phyloP scores from a whole-genome alignment of 2,113 vertebrate species.

The Lanius ludovicianus region DNA sequence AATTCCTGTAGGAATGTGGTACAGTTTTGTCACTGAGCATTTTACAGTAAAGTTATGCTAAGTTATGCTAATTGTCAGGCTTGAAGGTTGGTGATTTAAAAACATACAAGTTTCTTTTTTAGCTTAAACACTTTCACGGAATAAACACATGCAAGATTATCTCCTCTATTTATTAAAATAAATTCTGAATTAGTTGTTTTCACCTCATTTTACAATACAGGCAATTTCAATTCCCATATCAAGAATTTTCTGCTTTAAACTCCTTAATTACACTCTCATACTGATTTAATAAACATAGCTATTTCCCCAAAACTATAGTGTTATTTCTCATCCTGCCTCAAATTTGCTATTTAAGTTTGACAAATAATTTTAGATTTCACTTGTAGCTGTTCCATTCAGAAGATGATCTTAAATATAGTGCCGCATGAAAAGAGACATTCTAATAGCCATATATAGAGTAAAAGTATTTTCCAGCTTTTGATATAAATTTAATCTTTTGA shows the following conservation, averaged over 20 bases:
- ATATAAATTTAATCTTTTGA: neutral
- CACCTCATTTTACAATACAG: neutral
- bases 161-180: neutral
- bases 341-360: neutral
- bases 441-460: neutral
- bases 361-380: neutral
- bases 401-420: neutral
- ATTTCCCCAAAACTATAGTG: neutral
- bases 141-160: neutral
- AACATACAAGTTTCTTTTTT: neutral
- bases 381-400: neutral
- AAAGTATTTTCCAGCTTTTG: neutral
- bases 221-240: neutral
- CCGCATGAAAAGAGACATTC: neutral
- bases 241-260: neutral
- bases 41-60: constrained; percentile 48
- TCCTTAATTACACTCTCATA: neutral
- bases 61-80: constrained; percentile 34
- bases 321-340: neutral
- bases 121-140: neutral
- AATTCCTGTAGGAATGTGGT: neutral
- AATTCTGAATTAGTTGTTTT: neutral
- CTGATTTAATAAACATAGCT: neutral
- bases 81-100: neutral
- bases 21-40: neutral